Conservation (phyloP, 23 tunicate species). For the Styela clava region DNA sequence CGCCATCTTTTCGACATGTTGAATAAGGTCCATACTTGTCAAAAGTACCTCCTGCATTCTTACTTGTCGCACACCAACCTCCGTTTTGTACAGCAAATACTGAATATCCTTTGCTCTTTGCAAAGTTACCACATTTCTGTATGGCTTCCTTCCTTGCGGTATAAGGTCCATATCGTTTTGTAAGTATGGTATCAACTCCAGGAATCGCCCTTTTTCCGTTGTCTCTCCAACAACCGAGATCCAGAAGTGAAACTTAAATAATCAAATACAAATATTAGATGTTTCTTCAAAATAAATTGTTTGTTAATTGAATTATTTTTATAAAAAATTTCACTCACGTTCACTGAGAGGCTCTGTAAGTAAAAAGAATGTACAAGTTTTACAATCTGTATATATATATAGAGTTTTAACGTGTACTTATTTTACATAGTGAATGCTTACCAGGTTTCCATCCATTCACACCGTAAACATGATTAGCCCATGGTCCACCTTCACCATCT, state of each 20-base stretch:
- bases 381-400: no score
- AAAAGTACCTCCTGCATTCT: not conserved
- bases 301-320: no score
- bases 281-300: no score
- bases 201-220: slow-evolving; percentile 18
- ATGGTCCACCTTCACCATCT: slow-evolving; percentile 2
- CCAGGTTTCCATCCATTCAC: not conserved
- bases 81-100: slow-evolving; percentile 5
- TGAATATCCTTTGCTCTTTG: not conserved
- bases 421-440: no score
- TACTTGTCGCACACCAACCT: slow-evolving; percentile 10
- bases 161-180: slow-evolving; percentile 8
- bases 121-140: slow-evolving; percentile 10
- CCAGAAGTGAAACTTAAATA: not conserved
- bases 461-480: slow-evolving; percentile 17
- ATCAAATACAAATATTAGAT: no score
- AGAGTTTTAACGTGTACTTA: no score
- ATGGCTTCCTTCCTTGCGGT: slow-evolving; percentile 19
- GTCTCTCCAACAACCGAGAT: slow-evolving; percentile 29
- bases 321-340: no score
- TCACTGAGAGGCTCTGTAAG: no score
- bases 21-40: slow-evolving; percentile 6
- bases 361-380: no score
- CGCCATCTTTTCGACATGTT: not conserved
- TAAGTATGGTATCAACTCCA: not conserved